Evolutionary conservation across 1,140 invertebrate genomes (phyloP).

Genomic region (Achroia grisella): DNA sequence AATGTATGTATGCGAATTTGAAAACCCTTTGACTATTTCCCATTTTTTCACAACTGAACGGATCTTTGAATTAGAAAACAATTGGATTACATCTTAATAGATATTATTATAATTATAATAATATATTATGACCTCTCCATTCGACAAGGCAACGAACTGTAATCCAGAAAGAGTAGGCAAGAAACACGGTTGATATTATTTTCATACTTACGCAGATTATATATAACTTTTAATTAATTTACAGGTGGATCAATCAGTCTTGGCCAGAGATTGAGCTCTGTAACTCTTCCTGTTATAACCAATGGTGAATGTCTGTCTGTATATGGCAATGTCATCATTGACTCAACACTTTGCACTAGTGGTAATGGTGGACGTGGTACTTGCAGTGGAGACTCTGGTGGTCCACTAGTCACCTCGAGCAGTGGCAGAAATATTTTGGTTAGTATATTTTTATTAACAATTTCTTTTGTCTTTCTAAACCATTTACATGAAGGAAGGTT

Average conservation of each 20-base stretch:
- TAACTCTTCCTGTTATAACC: constrained; percentile 21
- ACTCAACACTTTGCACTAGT: constrained; percentile 33
- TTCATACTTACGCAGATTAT: too few relatives aligned
- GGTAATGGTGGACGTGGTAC: constrained; percentile 16
- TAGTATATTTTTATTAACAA: constrained; percentile 1
- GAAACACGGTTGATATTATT: too few relatives aligned
- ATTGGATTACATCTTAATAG: too few relatives aligned
- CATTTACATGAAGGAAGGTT: too few relatives aligned
- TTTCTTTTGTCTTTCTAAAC: background rate
- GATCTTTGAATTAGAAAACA: too few relatives aligned
- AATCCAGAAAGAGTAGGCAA: too few relatives aligned
- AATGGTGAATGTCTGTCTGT: constrained; percentile 19
- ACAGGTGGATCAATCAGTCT: constrained; percentile 14
- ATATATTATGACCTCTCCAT: too few relatives aligned
- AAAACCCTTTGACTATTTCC: too few relatives aligned
- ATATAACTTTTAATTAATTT: background rate
- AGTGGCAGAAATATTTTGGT: constrained; percentile 23
- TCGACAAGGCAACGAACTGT: too few relatives aligned
- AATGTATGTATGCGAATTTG: too few relatives aligned
- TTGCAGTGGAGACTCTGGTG: constrained; percentile 67
- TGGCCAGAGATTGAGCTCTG: constrained; percentile 19
- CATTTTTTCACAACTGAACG: too few relatives aligned
- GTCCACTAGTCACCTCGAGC: constrained; percentile 52
- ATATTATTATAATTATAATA: too few relatives aligned
- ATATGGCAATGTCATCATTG: constrained; percentile 18